Percentiles rank a stretch among this genome's conserved stretches.
These are phyloP conservation scores for Xanthorhoe designata DNA, from an alignment of 2,888 invertebrate genomes.

Conservation along the genomic window DNA sequence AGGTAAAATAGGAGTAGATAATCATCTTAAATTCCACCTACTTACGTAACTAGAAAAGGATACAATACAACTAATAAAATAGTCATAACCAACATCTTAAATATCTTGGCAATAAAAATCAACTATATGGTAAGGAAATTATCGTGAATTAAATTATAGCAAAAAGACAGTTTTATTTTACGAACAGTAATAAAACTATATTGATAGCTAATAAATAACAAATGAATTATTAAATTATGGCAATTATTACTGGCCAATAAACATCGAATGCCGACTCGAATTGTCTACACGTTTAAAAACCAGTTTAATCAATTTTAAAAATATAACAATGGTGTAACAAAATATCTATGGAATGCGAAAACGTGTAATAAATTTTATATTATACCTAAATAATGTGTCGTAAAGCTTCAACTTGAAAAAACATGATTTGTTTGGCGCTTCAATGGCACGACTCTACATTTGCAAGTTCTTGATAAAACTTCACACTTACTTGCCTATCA, in stretches of 20 bases:
- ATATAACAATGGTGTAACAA: slow-evolving; percentile 26
- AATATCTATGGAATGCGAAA: slow-evolving; percentile 13
- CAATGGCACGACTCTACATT: no score
- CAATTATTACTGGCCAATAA: slow-evolving; percentile 28
- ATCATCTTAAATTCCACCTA: neutral
- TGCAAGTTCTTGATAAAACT: no score
- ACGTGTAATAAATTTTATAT: slow-evolving; percentile 10
- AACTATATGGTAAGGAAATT: neutral
- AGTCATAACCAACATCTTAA: neutral
- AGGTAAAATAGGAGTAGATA: neutral
- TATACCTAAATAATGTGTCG: neutral
- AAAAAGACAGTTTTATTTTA: slow-evolving; percentile 17
- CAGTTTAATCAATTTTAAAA: slow-evolving; percentile 30
- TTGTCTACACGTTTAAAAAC: slow-evolving; percentile 28
- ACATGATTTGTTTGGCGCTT: slow-evolving; percentile 1
- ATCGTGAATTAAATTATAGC: neutral
- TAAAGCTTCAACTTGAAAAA: neutral
- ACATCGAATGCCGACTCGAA: slow-evolving; percentile 12
- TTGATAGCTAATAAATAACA: slow-evolving; percentile 20
- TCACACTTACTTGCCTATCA: no score
- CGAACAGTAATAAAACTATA: slow-evolving; percentile 15
- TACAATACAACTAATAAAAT: neutral
- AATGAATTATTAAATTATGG: slow-evolving; percentile 25
- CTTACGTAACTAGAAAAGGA: neutral
- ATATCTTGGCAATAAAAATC: neutral